These are phyloP conservation scores for Allygus modestus DNA, from an alignment of 2,888 invertebrate species.

Conservation along the genomic window DNA sequence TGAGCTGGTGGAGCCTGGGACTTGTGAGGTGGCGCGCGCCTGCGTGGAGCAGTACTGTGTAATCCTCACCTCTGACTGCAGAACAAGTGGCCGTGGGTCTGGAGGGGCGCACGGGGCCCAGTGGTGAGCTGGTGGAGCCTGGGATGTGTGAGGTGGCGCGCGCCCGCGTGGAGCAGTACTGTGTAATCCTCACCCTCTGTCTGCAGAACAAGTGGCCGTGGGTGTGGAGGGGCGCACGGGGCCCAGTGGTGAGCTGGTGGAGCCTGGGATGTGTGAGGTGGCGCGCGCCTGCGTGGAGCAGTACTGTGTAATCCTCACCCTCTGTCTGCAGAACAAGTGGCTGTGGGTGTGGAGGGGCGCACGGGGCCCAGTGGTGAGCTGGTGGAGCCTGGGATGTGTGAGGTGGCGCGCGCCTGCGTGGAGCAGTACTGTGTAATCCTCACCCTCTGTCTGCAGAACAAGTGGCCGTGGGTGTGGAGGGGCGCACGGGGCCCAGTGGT, in stretches of 20 bases:
- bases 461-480: constrained; percentile 72
- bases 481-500: constrained; percentile 69
- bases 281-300: constrained; percentile 75
- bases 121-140: constrained; percentile 67
- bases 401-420: constrained; percentile 75
- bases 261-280: constrained; percentile 74
- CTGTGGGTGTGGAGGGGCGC: constrained; percentile 70
- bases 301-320: too few relatives aligned
- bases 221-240: constrained; percentile 70
- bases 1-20: constrained; percentile 71
- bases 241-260: constrained; percentile 67
- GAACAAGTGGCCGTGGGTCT: constrained; percentile 73
- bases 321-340: constrained; percentile 73
- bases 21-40: constrained; percentile 74
- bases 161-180: constrained; percentile 75
- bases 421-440: too few relatives aligned
- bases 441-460: constrained; percentile 72
- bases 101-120: constrained; percentile 70
- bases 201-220: constrained; percentile 73
- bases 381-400: constrained; percentile 74
- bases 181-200: too few relatives aligned
- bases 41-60: constrained; percentile 77
- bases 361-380: constrained; percentile 69
- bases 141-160: constrained; percentile 75
- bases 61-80: constrained; percentile 67